Conservation (phyloP, 64 coral and sea anemone species). For the Platygyra sinensis region DNA sequence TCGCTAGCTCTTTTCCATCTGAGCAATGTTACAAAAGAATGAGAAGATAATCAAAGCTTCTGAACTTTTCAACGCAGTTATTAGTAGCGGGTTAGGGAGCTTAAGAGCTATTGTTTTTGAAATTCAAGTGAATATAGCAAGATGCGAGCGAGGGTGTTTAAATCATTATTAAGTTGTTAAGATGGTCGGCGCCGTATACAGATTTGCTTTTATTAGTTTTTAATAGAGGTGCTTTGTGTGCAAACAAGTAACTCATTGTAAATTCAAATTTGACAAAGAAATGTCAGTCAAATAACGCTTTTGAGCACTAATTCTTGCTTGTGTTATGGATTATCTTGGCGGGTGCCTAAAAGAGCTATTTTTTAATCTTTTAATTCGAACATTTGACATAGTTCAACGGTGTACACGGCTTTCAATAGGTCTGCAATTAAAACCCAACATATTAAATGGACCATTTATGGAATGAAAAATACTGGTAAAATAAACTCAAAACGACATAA, state of each 20-base stretch:
- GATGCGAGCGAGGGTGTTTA: not conserved
- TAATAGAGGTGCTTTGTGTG: slow-evolving; percentile 18
- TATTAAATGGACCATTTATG: not conserved
- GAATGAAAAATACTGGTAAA: not conserved
- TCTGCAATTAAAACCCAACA: not conserved
- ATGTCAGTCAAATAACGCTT: not conserved
- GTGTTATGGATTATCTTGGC: not conserved
- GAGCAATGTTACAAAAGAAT: not conserved
- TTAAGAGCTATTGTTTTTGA: slow-evolving; percentile 10
- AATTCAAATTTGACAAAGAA: slow-evolving; percentile 30
- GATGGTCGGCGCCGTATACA: not conserved
- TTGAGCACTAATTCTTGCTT: not conserved
- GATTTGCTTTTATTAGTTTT: slow-evolving; percentile 11
- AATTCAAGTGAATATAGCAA: slow-evolving; percentile 27
- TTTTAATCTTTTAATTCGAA: not conserved
- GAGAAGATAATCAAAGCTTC: not conserved
- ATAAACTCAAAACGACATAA: not conserved
- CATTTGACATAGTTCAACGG: not conserved
- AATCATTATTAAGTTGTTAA: slow-evolving; percentile 5
- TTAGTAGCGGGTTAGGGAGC: not conserved
- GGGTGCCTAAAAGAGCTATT: not conserved
- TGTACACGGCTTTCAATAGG: not conserved
- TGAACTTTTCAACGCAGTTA: slow-evolving; percentile 21
- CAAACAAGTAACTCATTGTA: not conserved
- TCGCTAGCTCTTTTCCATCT: not conserved